Conservation (phyloP, 2,113 vertebrate genomes). For the Malaclemys terrapin region DNA sequence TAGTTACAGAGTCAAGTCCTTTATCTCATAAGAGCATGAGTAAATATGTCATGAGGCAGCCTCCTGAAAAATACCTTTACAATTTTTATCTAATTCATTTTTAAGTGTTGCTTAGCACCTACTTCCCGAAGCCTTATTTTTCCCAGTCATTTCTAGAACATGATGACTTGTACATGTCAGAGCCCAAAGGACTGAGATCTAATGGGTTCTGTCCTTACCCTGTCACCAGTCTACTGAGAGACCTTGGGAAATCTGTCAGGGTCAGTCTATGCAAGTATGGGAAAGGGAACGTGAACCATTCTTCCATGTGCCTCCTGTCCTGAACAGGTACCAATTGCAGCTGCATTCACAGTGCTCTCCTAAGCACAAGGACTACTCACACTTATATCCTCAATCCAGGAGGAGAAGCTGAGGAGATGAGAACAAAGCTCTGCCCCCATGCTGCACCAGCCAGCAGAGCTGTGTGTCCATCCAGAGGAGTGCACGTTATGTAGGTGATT, state of each 20-base stretch:
- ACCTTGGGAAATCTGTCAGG: background rate
- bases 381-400: background rate
- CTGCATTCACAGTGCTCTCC: background rate
- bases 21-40: background rate
- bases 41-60: background rate
- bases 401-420: background rate
- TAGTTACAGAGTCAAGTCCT: background rate
- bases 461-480: background rate
- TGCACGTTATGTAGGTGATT: background rate
- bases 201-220: background rate
- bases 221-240: background rate
- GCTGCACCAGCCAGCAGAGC: background rate
- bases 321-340: background rate
- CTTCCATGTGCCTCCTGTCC: background rate
- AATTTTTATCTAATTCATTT: background rate
- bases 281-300: background rate
- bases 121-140: background rate
- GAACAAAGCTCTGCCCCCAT: background rate
- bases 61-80: background rate
- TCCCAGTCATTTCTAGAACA: background rate
- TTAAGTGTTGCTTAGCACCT: background rate
- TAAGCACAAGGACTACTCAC: fast-evolving
- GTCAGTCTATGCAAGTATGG: background rate
- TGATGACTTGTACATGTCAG: background rate
- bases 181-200: background rate